Evolutionary conservation across 1,140 invertebrate genomes (phyloP), one percentile per base, ranked within the genome.

Genomic region (Gonioctena quinquepunctata): DNA sequence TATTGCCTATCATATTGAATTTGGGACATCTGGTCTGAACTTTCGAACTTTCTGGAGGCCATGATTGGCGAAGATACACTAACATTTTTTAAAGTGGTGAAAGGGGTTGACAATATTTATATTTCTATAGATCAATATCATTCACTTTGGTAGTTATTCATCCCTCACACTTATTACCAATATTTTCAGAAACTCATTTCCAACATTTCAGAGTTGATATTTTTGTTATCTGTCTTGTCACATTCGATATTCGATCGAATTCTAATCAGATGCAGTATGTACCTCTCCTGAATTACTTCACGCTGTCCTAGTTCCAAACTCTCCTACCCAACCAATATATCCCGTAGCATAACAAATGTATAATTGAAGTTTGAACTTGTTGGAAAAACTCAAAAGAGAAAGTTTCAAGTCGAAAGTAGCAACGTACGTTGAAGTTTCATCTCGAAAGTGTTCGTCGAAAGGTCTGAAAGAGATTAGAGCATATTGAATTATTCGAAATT

Each of bases 401-500:
- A 42, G 13, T 4, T 0, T n/a, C 11, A 42, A 42, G 11, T 42
- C 16, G 11, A 42, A 42, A 42, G 2, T 42, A 42, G 33, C 33
- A 2, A 42, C 54, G 25, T 57, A 5, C 11, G 54, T 42, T 42
- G 33, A 42, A 42, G 33, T 42, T 42, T 42, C 2, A 2, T 42
- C 5, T 42, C 33, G 1, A 21, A 25, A 8, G 54, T 57, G 2
- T 57, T 57, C 54, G 22, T 57, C 22, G 22, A 22, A 16, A 5
- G 21, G 13, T 25, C 18, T n/a, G 13, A 25, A 16, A 21, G 54
- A 57, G 54, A 57, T 57, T 21, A 57, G 3, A 19, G 5, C 54
- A 22, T 57, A 57, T 22, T 57, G 54, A 57, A 57, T 57, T n/a
- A 57, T 57, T 57, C 22, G 21, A 57, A 57, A 57, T 57, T 49